Evolutionary conservation across 1,140 invertebrate species (phyloP).

Genomic region (Camponotus floridanus): DNA sequence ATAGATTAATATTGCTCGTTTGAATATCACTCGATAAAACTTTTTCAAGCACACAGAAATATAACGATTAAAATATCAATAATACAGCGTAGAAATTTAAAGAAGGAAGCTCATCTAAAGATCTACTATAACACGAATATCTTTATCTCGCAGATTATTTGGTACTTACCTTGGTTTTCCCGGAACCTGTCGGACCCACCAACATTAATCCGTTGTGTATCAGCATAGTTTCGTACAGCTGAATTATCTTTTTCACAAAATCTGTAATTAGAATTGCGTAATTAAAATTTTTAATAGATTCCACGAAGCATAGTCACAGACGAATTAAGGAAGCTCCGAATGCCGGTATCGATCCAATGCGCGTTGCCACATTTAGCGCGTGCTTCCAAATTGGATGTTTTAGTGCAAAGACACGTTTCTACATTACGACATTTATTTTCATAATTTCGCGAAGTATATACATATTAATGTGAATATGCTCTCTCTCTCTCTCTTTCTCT

Average conservation of each 20-base stretch:
- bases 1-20: not conserved
- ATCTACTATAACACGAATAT: not conserved
- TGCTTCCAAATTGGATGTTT: conserved; percentile 39
- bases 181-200: conserved; percentile 92
- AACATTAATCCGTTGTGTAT: conserved; percentile 94
- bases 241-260: conserved; percentile 92
- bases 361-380: conserved; percentile 19
- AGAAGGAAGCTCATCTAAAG: not conserved
- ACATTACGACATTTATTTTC: conserved; percentile 14
- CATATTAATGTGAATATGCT: not conserved
- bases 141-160: not conserved
- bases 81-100: not conserved
- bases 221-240: conserved; percentile 93
- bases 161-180: conserved; percentile 89
- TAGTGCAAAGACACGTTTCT: conserved; percentile 41
- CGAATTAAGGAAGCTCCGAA: not conserved
- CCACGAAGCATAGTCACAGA: not conserved
- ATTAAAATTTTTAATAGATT: conserved; percentile 18
- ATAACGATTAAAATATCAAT: not conserved
- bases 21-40: not conserved
- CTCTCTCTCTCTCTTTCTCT: not conserved
- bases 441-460: not conserved
- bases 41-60: not conserved
- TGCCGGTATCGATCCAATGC: conserved; percentile 15
- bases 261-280: conserved; percentile 81